These are phyloP conservation scores for Chalcosyrphus nemorum DNA, from an alignment of 2,888 invertebrate species.

Conservation along the genomic window DNA sequence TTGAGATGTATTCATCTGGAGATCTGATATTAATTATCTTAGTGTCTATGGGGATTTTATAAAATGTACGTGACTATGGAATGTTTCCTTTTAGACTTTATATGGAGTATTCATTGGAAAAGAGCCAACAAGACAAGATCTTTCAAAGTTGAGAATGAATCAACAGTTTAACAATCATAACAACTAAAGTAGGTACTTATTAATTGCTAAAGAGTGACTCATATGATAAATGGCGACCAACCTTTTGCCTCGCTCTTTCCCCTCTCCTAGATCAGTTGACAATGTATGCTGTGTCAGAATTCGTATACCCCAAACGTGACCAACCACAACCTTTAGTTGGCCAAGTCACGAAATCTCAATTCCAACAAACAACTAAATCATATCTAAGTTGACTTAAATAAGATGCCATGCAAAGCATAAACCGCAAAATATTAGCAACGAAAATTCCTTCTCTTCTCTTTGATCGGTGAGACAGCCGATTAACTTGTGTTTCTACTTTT, in stretches of 20 bases:
- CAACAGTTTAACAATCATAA: background rate
- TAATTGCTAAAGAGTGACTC: conserved; percentile 7
- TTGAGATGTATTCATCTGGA: conserved; percentile 1
- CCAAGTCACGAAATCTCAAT: conserved; percentile 68
- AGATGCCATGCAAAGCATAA: conserved; percentile 32
- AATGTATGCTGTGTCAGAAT: conserved; percentile 35
- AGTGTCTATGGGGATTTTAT: background rate
- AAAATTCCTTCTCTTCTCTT: background rate
- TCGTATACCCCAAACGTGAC: conserved; percentile 47
- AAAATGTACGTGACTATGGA: conserved; percentile 6
- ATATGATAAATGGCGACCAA: background rate
- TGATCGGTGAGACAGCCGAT: background rate
- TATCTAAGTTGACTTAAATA: conserved; percentile 11
- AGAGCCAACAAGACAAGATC: too few relatives aligned
- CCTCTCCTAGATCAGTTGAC: conserved; percentile 30
- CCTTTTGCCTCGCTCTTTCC: background rate
- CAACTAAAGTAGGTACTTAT: background rate
- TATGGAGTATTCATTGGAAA: background rate
- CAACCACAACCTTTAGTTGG: conserved; percentile 45
- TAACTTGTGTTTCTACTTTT: background rate
- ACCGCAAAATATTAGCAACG: background rate
- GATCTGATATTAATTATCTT: conserved; percentile 6
- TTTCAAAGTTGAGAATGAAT: background rate
- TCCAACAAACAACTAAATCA: conserved; percentile 64
- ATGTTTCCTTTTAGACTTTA: background rate